Conservation (phyloP, 2,888 invertebrate genomes). For the Diabrotica balteata region DNA sequence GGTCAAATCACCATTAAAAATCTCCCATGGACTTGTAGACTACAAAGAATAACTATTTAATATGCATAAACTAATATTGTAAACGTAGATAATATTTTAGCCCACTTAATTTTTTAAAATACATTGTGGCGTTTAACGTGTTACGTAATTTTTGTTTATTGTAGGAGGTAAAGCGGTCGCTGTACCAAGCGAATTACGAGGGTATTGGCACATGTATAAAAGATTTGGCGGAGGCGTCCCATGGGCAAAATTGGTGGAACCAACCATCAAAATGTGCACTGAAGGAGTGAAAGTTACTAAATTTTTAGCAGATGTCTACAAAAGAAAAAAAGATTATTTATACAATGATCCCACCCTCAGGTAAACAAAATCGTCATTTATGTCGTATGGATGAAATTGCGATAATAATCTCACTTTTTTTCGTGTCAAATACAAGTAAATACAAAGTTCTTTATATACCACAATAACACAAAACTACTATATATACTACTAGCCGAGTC, state of each 20-base stretch:
- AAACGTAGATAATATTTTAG: too few relatives aligned
- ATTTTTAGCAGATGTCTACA: conserved; percentile 48
- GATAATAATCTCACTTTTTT: not conserved
- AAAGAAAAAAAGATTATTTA: conserved; percentile 29
- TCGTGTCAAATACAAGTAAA: too few relatives aligned
- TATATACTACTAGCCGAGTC: too few relatives aligned
- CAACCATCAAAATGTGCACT: conserved; percentile 78
- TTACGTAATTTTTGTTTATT: conserved; percentile 4
- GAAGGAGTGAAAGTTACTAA: conserved; percentile 73
- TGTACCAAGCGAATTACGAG: conserved; percentile 89
- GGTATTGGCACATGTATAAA: conserved; percentile 80
- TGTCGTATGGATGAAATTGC: not conserved
- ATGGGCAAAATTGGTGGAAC: conserved; percentile 81
- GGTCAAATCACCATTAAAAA: too few relatives aligned
- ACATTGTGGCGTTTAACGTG: too few relatives aligned
- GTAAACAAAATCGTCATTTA: conserved; percentile 18
- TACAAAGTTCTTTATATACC: too few relatives aligned
- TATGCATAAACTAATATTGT: too few relatives aligned
- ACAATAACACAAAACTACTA: too few relatives aligned
- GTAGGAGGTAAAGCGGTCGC: conserved; percentile 60
- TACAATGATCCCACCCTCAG: conserved; percentile 39
- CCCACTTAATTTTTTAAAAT: too few relatives aligned
- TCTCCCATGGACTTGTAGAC: too few relatives aligned
- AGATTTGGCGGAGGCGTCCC: conserved; percentile 67
- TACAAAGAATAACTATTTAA: too few relatives aligned